Evolutionary conservation across 2,888 invertebrate genomes (phyloP).

Genomic region (Meganola albula): DNA sequence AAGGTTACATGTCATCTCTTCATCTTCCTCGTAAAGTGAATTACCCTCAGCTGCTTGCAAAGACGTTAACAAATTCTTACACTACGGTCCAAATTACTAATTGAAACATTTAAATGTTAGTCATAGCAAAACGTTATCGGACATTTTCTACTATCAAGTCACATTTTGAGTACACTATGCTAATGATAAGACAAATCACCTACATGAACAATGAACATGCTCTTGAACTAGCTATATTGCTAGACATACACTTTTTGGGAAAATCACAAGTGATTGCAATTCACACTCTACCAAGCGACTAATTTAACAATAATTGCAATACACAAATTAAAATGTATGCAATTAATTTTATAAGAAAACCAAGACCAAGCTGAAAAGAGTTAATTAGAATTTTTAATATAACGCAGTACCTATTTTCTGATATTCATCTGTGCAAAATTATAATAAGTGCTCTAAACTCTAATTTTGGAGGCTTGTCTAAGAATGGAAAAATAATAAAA

Average conservation of each 20-base stretch:
- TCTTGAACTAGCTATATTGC: conserved; percentile 26
- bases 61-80: conserved; percentile 76
- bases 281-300: conserved; percentile 46
- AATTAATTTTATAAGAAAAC: conserved; percentile 63
- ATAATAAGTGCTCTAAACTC: conserved; percentile 60
- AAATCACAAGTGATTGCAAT: conserved; percentile 25
- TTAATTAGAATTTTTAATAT: conserved; percentile 74
- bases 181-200: conserved; percentile 26
- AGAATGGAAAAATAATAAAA: conserved; percentile 26
- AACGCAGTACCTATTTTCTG: conserved; percentile 43
- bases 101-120: conserved; percentile 28
- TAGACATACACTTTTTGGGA: too few relatives aligned
- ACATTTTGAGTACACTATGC: conserved; percentile 14
- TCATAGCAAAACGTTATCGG: conserved; percentile 24
- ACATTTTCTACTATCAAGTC: conserved; percentile 24
- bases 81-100: conserved; percentile 42
- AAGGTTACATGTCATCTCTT: conserved; percentile 84
- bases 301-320: conserved; percentile 30
- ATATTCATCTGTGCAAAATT: conserved; percentile 64
- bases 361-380: conserved; percentile 79
- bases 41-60: conserved; percentile 82
- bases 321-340: conserved; percentile 42
- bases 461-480: conserved; percentile 55
- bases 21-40: conserved; percentile 80
- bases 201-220: conserved; percentile 35